Percentiles rank a stretch among this genome's conserved stretches.
These are phyloP conservation scores for Tigriopus californicus DNA, from an alignment of 2,888 invertebrate species.

Conservation along the genomic window DNA sequence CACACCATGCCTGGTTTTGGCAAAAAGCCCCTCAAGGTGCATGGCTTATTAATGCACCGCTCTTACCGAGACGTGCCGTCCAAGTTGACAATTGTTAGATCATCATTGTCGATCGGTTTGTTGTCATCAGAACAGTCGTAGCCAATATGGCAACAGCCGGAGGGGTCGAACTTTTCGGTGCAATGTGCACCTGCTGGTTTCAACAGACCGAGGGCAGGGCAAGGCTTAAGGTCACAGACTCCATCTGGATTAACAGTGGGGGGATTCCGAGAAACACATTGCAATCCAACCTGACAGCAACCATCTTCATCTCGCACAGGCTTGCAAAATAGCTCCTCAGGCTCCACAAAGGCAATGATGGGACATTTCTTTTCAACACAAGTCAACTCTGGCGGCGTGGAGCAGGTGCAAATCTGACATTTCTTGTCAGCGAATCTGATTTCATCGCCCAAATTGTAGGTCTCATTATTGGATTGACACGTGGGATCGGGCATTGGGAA, in stretches of 20 bases:
- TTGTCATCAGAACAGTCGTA: background rate
- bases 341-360: background rate
- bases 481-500: background rate
- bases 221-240: too few relatives aligned
- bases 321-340: background rate
- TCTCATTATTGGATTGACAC: background rate
- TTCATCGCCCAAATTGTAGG: background rate
- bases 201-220: too few relatives aligned
- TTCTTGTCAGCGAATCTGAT: background rate
- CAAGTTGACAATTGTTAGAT: too few relatives aligned
- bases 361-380: slow-evolving; percentile 1
- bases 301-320: background rate
- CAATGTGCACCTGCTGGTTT: background rate
- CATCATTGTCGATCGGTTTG: too few relatives aligned
- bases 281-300: slow-evolving; percentile 1
- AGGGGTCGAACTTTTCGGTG: background rate
- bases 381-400: slow-evolving; percentile 1
- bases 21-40: too few relatives aligned
- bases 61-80: too few relatives aligned
- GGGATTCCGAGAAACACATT: background rate
- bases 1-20: background rate
- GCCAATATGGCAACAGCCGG: slow-evolving; percentile 5
- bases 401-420: slow-evolving; percentile 4
- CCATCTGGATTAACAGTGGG: too few relatives aligned
- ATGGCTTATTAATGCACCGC: too few relatives aligned